Base-by-base conservation (phyloP, 37 sponge, comb jelly and placozoan genomes). In the Theonella swinhoei region DNA sequence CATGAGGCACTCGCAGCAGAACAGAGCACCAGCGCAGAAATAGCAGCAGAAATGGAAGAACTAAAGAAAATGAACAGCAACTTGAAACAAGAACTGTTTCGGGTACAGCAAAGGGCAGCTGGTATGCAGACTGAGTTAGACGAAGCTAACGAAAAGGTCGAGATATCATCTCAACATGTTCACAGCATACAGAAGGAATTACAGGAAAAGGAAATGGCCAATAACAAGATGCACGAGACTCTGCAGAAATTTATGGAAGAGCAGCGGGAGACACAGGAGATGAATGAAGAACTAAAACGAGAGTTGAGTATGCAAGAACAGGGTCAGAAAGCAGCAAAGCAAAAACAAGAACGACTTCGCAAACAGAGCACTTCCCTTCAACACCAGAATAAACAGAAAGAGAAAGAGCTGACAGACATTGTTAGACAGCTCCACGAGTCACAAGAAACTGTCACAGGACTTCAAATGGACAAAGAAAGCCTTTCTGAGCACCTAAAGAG, bases 401-500 rank as follows among this genome's bases (percentile, higher is more conserved):
- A 47, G 54, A 14, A 14, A 47, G 54, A 47, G 54, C 54, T 47
- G 14, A 14, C 54, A 17, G 54, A 7, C 7, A 14, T 47, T 14
- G 14, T 14, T 14, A 47, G 38, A 72, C 14, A 72, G 74, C 39
- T 37, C 37, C 25, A 36, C 8, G 38, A 72, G 74, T 36, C 34
- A 20, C 3, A 9, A 38, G 39, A 72, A 14, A 9, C 19, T 9
- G 39, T 33, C 3, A 36, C 4, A 20, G 54, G 54, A 14, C 54
- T 47, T 47, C 54, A 47, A 14, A 17, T 47, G 54, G 54, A 47
- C 14, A 47, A 47, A 38, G 39, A 33, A 35, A 33, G 39, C 5
- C 74, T 72, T 5, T 72, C 39, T 33, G 17, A 72, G 74, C 74
- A 72, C 5, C 25, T 72, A 38, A 72, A 36, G 74, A 30, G 39